Evolutionary conservation across 2,797 vertebrate genomes (phyloP), one percentile per base, ranked within the genome.

Genomic region (Gephyroberyx darwinii): DNA sequence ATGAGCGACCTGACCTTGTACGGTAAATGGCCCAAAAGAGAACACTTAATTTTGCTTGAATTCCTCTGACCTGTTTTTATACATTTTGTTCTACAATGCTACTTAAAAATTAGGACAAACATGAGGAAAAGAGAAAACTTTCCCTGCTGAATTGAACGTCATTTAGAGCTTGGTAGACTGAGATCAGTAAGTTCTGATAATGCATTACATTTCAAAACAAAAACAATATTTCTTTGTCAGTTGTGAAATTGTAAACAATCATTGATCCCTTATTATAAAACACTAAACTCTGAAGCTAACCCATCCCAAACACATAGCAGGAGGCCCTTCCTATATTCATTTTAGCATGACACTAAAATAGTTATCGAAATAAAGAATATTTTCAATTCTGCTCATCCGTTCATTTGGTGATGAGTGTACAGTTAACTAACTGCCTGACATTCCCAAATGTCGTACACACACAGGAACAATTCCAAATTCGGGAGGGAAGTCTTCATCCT

Each of bases 1-100:
- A 79, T 81, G 78, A 72, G 41, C 84, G 87, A 88, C 85, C 84
- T 86, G 88, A 92, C 90, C 91, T 88, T 81, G 82, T 78, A 31
- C 52, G 20, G 4, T 84, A 79, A 89, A 87, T 73, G 62, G 69
- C 48, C 71, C 55, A 69, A 78, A 80, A 76, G 73, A 85, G 83
- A 84, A 65, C 83, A 77, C 84, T 89, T 85, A 74, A 75, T 71
- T 73, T 82, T 47, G 74, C 73, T 78, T 68, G 2, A 83, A 78
- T 70, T 70, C 69, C 58, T 71, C 62, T 81, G 57, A 77, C 84
- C 72, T 74, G 45, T 62, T 61, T 74, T 43, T 67, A 13, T 19
- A 52, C 3, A 19, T 16, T 30, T 20, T 55, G 43, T 51, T 61
- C 45, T 58, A 30, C 50, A 69, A 55, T 14, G 37, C 70, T 56